Percentiles rank a stretch among this genome's conserved stretches.
Conservation (phyloP, 2,888 invertebrate genomes). For the Watsonalla binaria region DNA sequence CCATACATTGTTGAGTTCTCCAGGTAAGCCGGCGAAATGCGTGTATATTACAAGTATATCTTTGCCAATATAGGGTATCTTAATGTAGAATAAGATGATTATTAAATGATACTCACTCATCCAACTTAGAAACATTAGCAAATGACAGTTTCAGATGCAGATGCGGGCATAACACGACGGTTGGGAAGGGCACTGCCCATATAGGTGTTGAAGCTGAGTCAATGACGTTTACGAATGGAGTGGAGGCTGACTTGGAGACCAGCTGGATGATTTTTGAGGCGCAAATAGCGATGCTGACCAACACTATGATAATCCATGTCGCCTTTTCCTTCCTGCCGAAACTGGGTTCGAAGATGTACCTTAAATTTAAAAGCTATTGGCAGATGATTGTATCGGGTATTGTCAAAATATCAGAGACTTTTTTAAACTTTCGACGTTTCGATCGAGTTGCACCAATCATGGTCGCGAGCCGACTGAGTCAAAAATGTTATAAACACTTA, state of each 20-base stretch:
- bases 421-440: too few relatives aligned
- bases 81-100: too few relatives aligned
- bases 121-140: constrained; percentile 48
- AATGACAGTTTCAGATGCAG: constrained; percentile 57
- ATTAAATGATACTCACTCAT: constrained; percentile 38
- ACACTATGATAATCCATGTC: constrained; percentile 61
- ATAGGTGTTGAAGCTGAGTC: constrained; percentile 67
- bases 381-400: too few relatives aligned
- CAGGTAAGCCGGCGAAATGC: too few relatives aligned
- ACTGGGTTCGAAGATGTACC: constrained; percentile 67
- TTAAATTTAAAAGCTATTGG: constrained; percentile 13
- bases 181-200: constrained; percentile 71
- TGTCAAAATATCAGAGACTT: too few relatives aligned
- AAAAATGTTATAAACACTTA: too few relatives aligned
- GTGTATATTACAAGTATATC: too few relatives aligned
- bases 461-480: too few relatives aligned
- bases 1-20: too few relatives aligned
- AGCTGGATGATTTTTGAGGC: constrained; percentile 59
- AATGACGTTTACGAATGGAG: constrained; percentile 69
- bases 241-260: constrained; percentile 60
- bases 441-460: too few relatives aligned
- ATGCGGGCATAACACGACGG: constrained; percentile 67
- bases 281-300: constrained; percentile 59
- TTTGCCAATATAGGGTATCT: too few relatives aligned
- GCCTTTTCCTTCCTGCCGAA: constrained; percentile 56